Percentiles rank a stretch among this genome's conserved stretches.
Conservation (phyloP, 2,797 vertebrate genomes). For the Liparis tanakae region DNA sequence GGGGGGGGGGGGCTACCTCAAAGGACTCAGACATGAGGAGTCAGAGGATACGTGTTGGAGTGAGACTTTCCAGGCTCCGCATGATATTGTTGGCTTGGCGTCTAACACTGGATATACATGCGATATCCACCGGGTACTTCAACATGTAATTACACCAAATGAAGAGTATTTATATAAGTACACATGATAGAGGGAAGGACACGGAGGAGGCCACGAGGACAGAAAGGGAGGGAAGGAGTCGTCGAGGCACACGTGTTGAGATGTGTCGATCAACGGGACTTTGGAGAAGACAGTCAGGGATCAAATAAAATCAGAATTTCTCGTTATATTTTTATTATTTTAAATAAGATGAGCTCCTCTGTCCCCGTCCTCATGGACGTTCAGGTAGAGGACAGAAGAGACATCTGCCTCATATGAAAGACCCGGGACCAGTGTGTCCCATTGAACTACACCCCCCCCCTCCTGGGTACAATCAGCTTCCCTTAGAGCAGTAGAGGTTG, state of each 20-base stretch:
- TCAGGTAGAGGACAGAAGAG: neutral
- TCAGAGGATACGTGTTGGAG: constrained; percentile 60
- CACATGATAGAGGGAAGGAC: constrained; percentile 34
- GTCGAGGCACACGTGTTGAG: neutral
- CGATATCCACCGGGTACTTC: constrained; percentile 57
- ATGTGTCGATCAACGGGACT: constrained; percentile 6
- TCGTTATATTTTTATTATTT: neutral
- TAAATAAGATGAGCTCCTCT: neutral
- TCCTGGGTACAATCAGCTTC: constrained; percentile 44
- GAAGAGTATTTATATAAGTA: constrained; percentile 47
- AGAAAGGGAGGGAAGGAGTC: neutral
- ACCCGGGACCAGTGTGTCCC: constrained; percentile 18
- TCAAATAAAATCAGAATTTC: neutral
- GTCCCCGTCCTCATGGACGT: neutral
- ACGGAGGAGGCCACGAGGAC: constrained; percentile 12
- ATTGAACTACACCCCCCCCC: constrained; percentile 34
- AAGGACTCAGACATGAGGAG: constrained; percentile 58
- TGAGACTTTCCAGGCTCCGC: constrained; percentile 71
- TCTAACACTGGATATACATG: constrained; percentile 38
- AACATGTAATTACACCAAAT: constrained; percentile 64
- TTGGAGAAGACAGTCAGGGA: neutral
- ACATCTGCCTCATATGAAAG: constrained; percentile 33
- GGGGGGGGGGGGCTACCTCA: constrained; percentile 50
- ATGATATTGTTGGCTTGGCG: constrained; percentile 60
- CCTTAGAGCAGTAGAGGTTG: constrained; percentile 5